Conservation (phyloP, 2,888 invertebrate genomes). For the Nycteola revayana region DNA sequence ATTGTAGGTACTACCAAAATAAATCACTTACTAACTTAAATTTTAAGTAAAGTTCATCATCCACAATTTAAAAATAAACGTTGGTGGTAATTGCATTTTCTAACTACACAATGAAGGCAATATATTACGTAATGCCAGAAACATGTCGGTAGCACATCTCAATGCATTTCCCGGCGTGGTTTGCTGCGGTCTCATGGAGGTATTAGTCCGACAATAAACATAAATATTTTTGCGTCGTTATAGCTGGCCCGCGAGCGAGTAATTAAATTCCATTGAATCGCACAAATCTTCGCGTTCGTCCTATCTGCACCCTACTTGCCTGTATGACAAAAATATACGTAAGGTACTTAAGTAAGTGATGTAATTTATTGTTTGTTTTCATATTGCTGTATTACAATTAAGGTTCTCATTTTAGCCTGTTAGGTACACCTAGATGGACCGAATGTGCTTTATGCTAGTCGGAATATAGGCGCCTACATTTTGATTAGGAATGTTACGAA, state of each 20-base stretch:
- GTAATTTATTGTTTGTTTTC: constrained; percentile 17
- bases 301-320: constrained; percentile 43
- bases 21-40: too few species aligned
- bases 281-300: constrained; percentile 74
- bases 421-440: too few species aligned
- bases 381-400: not conserved
- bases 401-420: too few species aligned
- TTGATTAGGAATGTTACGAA: too few species aligned
- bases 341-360: constrained; percentile 3
- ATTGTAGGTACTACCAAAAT: too few species aligned
- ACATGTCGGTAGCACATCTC: constrained; percentile 21
- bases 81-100: too few species aligned
- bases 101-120: too few species aligned
- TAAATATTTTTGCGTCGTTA: constrained; percentile 80
- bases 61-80: too few species aligned
- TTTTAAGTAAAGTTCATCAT: too few species aligned
- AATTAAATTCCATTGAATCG: constrained; percentile 80
- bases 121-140: too few species aligned
- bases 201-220: constrained; percentile 75
- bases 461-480: too few species aligned
- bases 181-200: constrained; percentile 65
- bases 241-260: constrained; percentile 62
- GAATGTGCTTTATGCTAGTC: too few species aligned
- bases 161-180: constrained; percentile 30
- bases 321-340: constrained; percentile 35